Base-by-base conservation (phyloP, 2,113 vertebrate genomes). In the Scophthalmus maximus region DNA sequence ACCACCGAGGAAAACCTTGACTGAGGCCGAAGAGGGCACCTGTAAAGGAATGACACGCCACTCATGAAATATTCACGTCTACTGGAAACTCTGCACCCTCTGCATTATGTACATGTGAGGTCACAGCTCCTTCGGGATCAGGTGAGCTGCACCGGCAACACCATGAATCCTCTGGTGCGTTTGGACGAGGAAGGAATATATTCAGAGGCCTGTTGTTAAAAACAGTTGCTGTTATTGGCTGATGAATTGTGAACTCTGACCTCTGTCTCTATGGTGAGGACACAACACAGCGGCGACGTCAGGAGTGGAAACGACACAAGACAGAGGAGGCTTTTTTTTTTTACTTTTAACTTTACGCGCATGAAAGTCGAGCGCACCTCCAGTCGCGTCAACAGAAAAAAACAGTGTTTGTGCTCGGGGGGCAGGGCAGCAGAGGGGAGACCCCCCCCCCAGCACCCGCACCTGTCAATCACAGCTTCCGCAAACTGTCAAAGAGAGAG, bases 1-100 rank as follows among this genome's bases (percentile, higher is more conserved):
- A n/a, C n/a, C n/a, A n/a, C n/a, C n/a, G n/a, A n/a, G n/a, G n/a
- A 8, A 32, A 46, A 40, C 75, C 50, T 4, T 73, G 83, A 88
- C 85, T 86, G 50, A 11, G 17, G 56, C 12, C 8, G 49, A 58
- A 78, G 36, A 70, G 64, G 30, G 50, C 32, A 63, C 76, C 67
- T 73, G 70, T 36, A 6, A 17, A 44, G 64, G 57, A 72, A 60
- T 49, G 70, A 62, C 56, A 42, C 68, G 9, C 17, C 38, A 8
- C 60, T 38, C 76, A 69, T 88, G 27, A 87, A 88, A 89, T 17
- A 81, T 88, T 81, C 8, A 89, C 68, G 67, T 63, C 36, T 66
- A 49, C 74, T 40, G 68, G 88, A 65, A 91, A 90, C 53, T 26
- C 59, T 14, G 78, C 73, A 76, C 88, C 38, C n/a, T 15, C n/a